Base-by-base conservation (phyloP, 2,113 vertebrate genomes). In the Emydocephalus ijimae region DNA sequence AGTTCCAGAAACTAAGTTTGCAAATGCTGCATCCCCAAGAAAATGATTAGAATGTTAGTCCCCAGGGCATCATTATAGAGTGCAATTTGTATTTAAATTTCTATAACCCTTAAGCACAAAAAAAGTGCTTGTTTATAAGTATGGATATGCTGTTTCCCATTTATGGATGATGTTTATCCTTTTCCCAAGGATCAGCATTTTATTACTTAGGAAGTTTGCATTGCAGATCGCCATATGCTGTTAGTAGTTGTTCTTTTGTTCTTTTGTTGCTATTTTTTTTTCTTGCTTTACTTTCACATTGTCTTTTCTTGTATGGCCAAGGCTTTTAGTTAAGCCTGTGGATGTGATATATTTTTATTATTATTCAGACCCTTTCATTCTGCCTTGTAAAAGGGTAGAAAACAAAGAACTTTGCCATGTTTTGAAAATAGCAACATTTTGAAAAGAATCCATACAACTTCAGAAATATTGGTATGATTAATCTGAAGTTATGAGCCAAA, bases 1-100 rank as follows among this genome's bases (percentile, higher is more conserved):
- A 95, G 94, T 92, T 96, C 93, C 92, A 97, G 96, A 97, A 97
- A 93, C 93, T 94, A 97, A 97, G 95, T 97, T 96, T 96, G 95
- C 96, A 96, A 91, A 95, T 92, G 92, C 95, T 97, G 94, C 92
- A 96, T 96, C 96, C 94, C 96, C 94, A 96, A 97, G 95, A 97
- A 97, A 97, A 24, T 93, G 93, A 96, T 95, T 97, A 91, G 94
- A 96, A 91, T 2, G 29, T 97, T 95, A 93, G 94, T 97, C 97
- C 96, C 97, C 88, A 56, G 95, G 96, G 96, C 93, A 96, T 96
- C 95, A 96, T 97, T 97, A 96, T 93, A 91, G 96, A 96, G 85
- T 91, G 48, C 87, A 96, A 96, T 98, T 97, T 97, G 94, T 95
- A 97, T 97, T 97, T 96, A 97, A 96, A 97, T 98, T 96, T 97